A percentile compares a stretch with the other conserved stretches of the same genome.
Evolutionary conservation across 1,140 invertebrate species (phyloP).

Genomic region (Papilio helenus): DNA sequence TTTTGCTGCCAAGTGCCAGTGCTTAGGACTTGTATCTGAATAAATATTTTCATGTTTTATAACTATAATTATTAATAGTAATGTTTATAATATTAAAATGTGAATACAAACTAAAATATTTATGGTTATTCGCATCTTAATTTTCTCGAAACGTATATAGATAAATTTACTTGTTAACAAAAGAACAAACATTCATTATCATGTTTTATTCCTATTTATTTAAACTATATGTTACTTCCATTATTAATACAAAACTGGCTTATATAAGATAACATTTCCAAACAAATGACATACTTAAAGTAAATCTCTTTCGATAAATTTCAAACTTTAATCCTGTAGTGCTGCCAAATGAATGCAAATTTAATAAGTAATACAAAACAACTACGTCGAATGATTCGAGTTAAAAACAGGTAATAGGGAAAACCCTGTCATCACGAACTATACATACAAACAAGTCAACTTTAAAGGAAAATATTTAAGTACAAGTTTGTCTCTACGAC

Average conservation of each 20-base stretch:
- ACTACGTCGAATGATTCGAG: conserved; percentile 9
- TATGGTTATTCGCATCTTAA: too few species aligned
- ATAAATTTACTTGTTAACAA: too few species aligned
- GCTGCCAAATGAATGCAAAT: conserved; percentile 6
- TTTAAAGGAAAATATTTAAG: background rate
- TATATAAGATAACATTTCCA: background rate
- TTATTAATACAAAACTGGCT: background rate
- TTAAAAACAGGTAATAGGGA: conserved; percentile 15
- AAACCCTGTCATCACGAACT: background rate
- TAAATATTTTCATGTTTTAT: background rate
- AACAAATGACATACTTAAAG: background rate
- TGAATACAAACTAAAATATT: too few species aligned
- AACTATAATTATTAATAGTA: background rate
- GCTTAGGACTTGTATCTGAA: background rate
- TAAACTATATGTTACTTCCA: background rate
- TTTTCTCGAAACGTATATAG: too few species aligned
- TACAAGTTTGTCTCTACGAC: background rate
- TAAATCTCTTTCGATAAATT: conserved; percentile 8
- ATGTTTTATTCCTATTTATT: too few species aligned
- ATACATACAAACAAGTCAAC: background rate
- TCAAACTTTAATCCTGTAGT: background rate
- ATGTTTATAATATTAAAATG: too few species aligned
- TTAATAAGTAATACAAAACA: background rate
- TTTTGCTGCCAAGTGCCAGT: background rate
- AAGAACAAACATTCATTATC: too few species aligned